Conservation (phyloP, 2,113 vertebrate genomes). For the Ramphastos sulfuratus region DNA sequence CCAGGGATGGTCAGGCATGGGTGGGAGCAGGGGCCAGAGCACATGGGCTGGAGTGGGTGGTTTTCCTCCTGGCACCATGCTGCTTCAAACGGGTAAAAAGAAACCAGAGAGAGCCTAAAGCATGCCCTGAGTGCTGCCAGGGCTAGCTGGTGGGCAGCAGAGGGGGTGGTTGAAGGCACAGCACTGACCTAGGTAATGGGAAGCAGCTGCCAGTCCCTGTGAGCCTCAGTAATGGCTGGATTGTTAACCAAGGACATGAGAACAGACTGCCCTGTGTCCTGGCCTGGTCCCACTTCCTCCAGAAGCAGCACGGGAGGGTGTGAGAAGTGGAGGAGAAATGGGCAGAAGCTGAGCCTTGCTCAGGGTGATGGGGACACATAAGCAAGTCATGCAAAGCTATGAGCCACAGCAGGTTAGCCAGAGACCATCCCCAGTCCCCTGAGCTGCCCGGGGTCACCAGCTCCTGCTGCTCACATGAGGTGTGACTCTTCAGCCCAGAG, state of each 20-base stretch:
- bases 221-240: not conserved
- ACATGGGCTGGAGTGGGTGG: fast-evolving
- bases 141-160: not conserved
- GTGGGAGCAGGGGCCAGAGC: not conserved
- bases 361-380: fast-evolving
- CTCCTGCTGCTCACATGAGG: not conserved
- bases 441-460: fast-evolving
- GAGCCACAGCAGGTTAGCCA: not conserved
- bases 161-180: not conserved
- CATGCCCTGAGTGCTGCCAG: not conserved
- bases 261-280: not conserved
- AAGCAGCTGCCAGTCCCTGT: not conserved
- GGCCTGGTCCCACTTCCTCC: not conserved
- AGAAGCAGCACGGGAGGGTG: not conserved
- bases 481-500: not conserved
- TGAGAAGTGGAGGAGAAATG: not conserved
- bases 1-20: not conserved
- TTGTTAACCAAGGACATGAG: not conserved
- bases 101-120: not conserved
- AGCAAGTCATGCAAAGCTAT: not conserved
- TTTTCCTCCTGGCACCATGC: not conserved
- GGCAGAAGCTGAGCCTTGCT: not conserved
- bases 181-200: not conserved
- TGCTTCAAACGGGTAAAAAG: not conserved
- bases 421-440: not conserved